Evolutionary conservation across 2,113 vertebrate genomes (phyloP), one percentile per base, ranked within the genome.

Genomic region (Poecile atricapillus): DNA sequence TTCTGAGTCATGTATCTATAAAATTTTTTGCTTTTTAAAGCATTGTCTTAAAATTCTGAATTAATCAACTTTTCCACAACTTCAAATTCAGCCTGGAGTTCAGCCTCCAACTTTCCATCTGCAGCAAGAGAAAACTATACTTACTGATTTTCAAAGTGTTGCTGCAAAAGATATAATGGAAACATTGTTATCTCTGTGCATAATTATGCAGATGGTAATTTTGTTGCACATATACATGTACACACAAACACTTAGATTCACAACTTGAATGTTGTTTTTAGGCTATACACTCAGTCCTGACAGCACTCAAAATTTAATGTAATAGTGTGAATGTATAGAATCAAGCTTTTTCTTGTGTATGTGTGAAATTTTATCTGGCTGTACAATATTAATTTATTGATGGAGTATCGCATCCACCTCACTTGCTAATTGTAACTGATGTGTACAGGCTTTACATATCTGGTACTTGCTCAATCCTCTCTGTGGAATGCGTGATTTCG

Each of bases 121-220:
- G 52, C 69, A 75, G 60, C 56, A 78, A 52, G 44, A 76, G 35
- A 37, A 89, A 88, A 58, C 46, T 55, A 0, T 60, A 28, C 59
- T 69, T 83, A 71, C 47, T 28, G 35, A 23, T 81, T 94, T 80
- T 89, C 52, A 67, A 87, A 52, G 35, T 47, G 67, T 65, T 86
- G 39, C 89, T 90, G 68, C 37, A 73, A 67, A 88, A 83, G 50
- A 74, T 90, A 21, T 81, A 78, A 90, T 52, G 69, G 60, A 90
- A 96, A 94, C 73, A 27, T 93, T 80, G 92, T 85, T 90, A 88
- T 83, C 80, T 89, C 95, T 93, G 37, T 80, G 56, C 89, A 95
- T 90, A 86, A 74, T 92, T 75, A 60, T 13, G 24, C 10, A 35
- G 20, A 56, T 30, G 22, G 23, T 43, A 37, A 31, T 59, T 70